Evolutionary conservation across 2,797 vertebrate genomes (phyloP).

Genomic region (Aphelocoma californica): DNA sequence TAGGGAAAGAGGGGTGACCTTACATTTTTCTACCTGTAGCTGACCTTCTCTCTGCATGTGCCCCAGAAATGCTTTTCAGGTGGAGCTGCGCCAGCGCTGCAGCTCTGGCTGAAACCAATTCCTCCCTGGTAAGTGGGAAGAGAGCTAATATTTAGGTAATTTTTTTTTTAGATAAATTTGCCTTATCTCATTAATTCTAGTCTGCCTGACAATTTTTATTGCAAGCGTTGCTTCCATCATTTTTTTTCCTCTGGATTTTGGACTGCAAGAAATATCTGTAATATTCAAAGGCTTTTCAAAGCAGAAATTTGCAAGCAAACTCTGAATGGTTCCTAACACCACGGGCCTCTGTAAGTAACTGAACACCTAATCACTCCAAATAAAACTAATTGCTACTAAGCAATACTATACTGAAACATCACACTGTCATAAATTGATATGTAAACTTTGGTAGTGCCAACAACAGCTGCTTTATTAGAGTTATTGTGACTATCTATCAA

Average conservation of each 20-base stretch:
- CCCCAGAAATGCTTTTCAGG: neutral
- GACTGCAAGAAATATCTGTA: neutral
- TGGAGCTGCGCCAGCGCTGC: accelerated
- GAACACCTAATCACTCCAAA: conserved; percentile 4
- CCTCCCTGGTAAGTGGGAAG: neutral
- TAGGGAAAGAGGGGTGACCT: neutral
- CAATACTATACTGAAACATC: conserved; percentile 26
- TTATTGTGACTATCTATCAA: conserved; percentile 2
- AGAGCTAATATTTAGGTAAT: neutral
- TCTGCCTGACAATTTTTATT: neutral
- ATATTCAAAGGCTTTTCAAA: neutral
- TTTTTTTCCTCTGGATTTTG: neutral
- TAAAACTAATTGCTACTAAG: conserved; percentile 31
- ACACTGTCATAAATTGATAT: conserved; percentile 32
- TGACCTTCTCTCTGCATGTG: neutral
- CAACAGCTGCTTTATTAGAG: conserved; percentile 56
- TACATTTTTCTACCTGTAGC: accelerated
- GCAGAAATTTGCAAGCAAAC: neutral
- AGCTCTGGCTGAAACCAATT: neutral
- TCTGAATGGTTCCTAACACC: neutral
- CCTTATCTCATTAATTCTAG: neutral
- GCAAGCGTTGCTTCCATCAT: neutral
- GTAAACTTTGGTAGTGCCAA: conserved; percentile 55
- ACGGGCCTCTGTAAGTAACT: neutral
- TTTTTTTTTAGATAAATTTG: neutral